These are phyloP conservation scores for Myotis yumanensis DNA, from an alignment of 2,113 vertebrate genomes.

Conservation along the genomic window DNA sequence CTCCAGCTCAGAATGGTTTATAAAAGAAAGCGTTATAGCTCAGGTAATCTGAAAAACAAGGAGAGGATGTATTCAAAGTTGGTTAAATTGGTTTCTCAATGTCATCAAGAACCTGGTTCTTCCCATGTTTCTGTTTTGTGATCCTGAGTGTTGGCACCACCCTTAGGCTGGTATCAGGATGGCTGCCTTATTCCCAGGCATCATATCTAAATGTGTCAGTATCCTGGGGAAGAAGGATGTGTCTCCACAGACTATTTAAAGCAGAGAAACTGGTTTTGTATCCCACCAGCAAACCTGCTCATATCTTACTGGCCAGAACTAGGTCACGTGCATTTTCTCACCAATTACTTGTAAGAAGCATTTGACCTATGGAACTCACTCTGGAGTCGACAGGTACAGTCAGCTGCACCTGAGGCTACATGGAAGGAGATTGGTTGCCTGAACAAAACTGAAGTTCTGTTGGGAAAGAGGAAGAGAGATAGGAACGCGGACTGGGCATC, in stretches of 20 bases:
- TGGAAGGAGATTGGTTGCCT: background rate
- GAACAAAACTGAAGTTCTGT: background rate
- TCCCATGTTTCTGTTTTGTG: background rate
- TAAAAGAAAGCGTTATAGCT: background rate
- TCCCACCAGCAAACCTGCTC: background rate
- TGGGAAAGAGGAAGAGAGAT: background rate
- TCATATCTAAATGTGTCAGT: background rate
- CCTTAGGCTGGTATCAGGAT: background rate
- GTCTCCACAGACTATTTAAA: background rate
- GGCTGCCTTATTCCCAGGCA: background rate
- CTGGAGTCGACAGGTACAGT: background rate
- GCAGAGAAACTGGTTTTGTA: background rate
- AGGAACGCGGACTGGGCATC: background rate
- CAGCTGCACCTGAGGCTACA: background rate
- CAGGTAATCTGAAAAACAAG: background rate
- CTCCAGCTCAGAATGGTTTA: background rate
- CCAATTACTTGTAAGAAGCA: background rate
- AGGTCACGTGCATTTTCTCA: background rate
- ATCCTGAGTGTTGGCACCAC: background rate
- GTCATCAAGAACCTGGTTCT: background rate
- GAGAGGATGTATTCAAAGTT: background rate
- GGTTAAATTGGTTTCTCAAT: constrained; percentile 1
- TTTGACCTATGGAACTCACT: background rate
- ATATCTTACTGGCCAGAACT: background rate
- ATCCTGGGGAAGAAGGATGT: background rate